Percentiles rank a stretch among this genome's conserved stretches.
Conservation (phyloP, 1,140 invertebrate species). For the Orussus abietinus region DNA sequence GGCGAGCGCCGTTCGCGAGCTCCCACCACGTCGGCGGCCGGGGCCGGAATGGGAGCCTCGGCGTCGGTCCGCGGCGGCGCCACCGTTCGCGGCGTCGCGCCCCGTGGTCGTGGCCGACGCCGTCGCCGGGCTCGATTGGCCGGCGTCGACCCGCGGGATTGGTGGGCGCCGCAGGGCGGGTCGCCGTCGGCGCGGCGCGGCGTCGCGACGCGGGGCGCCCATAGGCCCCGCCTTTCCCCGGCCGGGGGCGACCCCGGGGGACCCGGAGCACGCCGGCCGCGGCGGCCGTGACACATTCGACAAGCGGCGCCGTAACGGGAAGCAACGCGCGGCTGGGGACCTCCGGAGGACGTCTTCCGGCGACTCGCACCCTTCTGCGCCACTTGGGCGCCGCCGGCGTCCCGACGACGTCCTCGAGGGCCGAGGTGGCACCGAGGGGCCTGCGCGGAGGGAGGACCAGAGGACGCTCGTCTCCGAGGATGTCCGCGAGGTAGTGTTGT, state of each 20-base stretch:
- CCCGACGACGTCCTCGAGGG: slow-evolving; percentile 22
- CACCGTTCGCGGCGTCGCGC: slow-evolving; percentile 37
- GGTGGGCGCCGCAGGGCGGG: slow-evolving; percentile 20
- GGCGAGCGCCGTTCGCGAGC: neutral
- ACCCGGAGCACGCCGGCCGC: slow-evolving; percentile 44
- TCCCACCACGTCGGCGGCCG: slow-evolving; percentile 26
- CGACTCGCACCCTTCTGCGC: slow-evolving; percentile 2
- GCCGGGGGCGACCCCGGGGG: slow-evolving; percentile 40
- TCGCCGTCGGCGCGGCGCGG: slow-evolving; percentile 14
- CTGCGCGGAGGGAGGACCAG: too few species aligned
- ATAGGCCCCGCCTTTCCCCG: slow-evolving; percentile 17
- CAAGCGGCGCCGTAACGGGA: slow-evolving; percentile 55
- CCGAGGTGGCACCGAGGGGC: too few species aligned
- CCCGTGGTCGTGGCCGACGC: slow-evolving; percentile 7
- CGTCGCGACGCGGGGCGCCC: slow-evolving; percentile 28
- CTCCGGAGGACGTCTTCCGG: slow-evolving; percentile 22
- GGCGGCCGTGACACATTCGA: slow-evolving; percentile 53
- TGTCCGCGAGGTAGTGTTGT: too few species aligned
- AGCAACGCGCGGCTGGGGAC: slow-evolving; percentile 53
- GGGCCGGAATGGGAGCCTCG: slow-evolving; percentile 40
- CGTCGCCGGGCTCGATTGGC: slow-evolving; percentile 20
- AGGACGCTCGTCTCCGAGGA: too few species aligned
- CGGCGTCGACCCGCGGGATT: slow-evolving; percentile 22
- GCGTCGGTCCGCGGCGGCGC: slow-evolving; percentile 33
- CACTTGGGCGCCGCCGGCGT: slow-evolving; percentile 2